These are phyloP conservation scores for Zootermopsis nevadensis DNA, from an alignment of 2,888 invertebrate genomes.

Conservation along the genomic window DNA sequence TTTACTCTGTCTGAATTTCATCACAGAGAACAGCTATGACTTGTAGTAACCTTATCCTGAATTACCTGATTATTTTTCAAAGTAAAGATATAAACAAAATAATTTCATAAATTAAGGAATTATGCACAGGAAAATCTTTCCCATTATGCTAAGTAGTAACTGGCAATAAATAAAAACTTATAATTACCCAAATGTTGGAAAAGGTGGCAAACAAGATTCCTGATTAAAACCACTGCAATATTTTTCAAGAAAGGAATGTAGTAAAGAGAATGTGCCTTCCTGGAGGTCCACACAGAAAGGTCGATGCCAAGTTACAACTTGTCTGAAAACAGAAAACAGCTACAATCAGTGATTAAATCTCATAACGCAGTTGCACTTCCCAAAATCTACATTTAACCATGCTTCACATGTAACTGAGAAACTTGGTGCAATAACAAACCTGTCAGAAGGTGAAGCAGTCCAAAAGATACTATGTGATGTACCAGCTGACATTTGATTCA, in stretches of 20 bases:
- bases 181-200: constrained; percentile 60
- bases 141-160: too few species aligned
- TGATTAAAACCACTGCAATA: constrained; percentile 67
- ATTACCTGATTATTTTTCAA: too few species aligned
- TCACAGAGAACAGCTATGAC: too few species aligned
- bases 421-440: constrained; percentile 53
- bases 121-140: too few species aligned
- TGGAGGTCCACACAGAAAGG: constrained; percentile 73
- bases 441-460: constrained; percentile 66
- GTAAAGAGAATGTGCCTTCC: constrained; percentile 68
- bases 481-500: constrained; percentile 73
- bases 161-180: neutral
- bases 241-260: constrained; percentile 69
- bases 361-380: neutral
- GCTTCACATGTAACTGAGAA: neutral
- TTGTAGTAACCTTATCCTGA: too few species aligned
- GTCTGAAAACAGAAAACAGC: constrained; percentile 57
- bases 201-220: constrained; percentile 64
- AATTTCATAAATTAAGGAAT: too few species aligned
- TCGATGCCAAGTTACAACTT: constrained; percentile 68
- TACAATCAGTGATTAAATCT: neutral
- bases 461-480: constrained; percentile 73
- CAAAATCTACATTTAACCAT: neutral
- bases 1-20: too few species aligned
- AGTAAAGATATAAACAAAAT: too few species aligned